Conservation (phyloP, 2,888 invertebrate species). For the Lepeophtheirus nordmannii region DNA sequence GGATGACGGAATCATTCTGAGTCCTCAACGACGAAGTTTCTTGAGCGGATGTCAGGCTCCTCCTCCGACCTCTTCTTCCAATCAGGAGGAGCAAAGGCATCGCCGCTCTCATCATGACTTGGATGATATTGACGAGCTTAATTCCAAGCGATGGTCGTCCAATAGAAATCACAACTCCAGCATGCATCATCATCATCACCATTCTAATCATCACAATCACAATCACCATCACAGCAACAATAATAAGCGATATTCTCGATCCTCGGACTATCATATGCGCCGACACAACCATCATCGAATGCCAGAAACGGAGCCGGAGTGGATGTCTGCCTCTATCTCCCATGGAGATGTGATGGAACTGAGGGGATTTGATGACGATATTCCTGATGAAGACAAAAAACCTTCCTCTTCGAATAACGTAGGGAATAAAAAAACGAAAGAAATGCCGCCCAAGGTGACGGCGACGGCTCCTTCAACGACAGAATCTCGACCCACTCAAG, state of each 20-base stretch:
- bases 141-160: too few species aligned
- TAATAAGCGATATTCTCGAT: neutral
- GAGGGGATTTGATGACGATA: conserved; percentile 66
- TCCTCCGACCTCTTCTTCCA: too few species aligned
- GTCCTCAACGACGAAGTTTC: conserved; percentile 70
- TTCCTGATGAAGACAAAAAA: conserved; percentile 26
- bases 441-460: neutral
- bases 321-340: conserved; percentile 37
- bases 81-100: neutral
- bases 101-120: neutral
- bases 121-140: neutral
- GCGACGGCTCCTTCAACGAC: conserved; percentile 19
- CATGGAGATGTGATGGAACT: conserved; percentile 82
- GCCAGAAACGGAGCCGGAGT: conserved; percentile 45
- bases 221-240: neutral
- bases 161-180: too few species aligned
- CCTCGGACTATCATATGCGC: conserved; percentile 1
- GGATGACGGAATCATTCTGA: conserved; percentile 66
- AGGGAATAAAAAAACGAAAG: conserved; percentile 20
- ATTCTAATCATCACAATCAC: neutral
- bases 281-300: conserved; percentile 41
- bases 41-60: conserved; percentile 66
- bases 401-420: neutral
- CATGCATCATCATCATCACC: neutral
- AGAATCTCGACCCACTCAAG: too few species aligned